Base-by-base conservation (phyloP, 1,140 invertebrate species). In the Zaprionus capensis region DNA sequence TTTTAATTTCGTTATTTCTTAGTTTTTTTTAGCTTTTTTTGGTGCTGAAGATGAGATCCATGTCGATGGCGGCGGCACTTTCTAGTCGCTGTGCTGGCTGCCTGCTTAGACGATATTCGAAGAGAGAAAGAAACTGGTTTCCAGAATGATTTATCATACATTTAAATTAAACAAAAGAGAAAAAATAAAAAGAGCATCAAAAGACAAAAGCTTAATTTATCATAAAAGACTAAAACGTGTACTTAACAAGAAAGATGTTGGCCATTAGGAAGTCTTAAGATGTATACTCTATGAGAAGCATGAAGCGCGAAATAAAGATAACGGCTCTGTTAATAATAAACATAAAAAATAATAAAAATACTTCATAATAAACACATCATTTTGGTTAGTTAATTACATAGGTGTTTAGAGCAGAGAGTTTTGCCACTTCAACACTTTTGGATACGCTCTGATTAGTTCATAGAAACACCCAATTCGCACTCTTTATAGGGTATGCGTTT, bases 151-250 rank as follows among this genome's bases (percentile, higher is more conserved):
- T 90, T 90, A 90, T 90, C 85, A 85, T 91, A 82, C 82, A 82
- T 90, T 90, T 90, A 82, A 90, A 81, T 80, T 78, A 90, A 85
- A 73, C 68, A 49, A 90, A 67, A 67, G 36, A 57, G 20, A 58
- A 49, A 49, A 58, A 22, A 36, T 49, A 75, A 88, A 80, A 90
- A 68, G 73, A 90, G 76, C 85, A 81, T 68, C 55, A 38, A 41
- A 76, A 80, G 79, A 78, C 71, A 85, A 85, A 85, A 80, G 76
- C 72, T 85, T 80, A 90, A 85, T 90, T 91, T 90, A 85, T 85
- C 81, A 85, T 90, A 85, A 84, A 90, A 90, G 76, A 77, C 82
- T 82, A 91, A 90, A 90, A 90, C 81, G 72, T 90, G 85, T 90
- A 90, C 85, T 90, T 91, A 76, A 71, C 68, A 69, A 80, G 24